phyloP scores from a whole-genome alignment of 2,888 invertebrate genomes.

The Pasiphila rectangulata region DNA sequence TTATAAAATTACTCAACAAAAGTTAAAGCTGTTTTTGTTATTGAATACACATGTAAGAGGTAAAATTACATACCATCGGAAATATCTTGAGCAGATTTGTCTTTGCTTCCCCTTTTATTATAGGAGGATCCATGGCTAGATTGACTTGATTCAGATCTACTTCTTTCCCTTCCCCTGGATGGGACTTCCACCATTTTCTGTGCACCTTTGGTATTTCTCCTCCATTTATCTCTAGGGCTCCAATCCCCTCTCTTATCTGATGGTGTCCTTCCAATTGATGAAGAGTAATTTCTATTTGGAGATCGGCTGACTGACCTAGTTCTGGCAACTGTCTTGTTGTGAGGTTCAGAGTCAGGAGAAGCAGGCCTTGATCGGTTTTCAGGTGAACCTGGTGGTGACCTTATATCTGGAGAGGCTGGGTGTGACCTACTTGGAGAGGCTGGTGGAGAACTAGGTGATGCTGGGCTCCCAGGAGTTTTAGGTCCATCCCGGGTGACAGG shows the following conservation, averaged over 20 bases:
- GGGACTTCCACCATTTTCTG: slow-evolving; percentile 65
- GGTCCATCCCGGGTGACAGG: slow-evolving; percentile 57
- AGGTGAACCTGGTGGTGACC: slow-evolving; percentile 60
- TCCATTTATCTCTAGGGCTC: slow-evolving; percentile 70
- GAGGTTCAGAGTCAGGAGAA: slow-evolving; percentile 56
- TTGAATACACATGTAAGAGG: background rate
- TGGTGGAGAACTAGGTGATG: slow-evolving; percentile 53
- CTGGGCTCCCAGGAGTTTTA: slow-evolving; percentile 64
- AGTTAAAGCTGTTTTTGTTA: no score
- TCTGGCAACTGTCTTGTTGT: slow-evolving; percentile 46
- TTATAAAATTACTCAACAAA: no score
- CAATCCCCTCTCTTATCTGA: slow-evolving; percentile 53
- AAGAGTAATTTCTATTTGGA: slow-evolving; percentile 57
- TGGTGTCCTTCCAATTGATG: slow-evolving; percentile 41
- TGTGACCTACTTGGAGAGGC: slow-evolving; percentile 45
- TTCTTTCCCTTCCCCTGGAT: slow-evolving; percentile 41
- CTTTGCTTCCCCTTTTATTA: slow-evolving; percentile 64
- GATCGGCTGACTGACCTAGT: slow-evolving; percentile 63
- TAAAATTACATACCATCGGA: slow-evolving; percentile 76
- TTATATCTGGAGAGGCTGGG: slow-evolving; percentile 54
- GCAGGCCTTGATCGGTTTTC: slow-evolving; percentile 56
- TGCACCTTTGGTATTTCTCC: slow-evolving; percentile 72
- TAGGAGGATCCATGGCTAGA: slow-evolving; percentile 71
- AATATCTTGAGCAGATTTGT: slow-evolving; percentile 82
- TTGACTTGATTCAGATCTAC: slow-evolving; percentile 70